Evolutionary conservation across 1,140 invertebrate species (phyloP), one percentile per base, ranked within the genome.

Genomic region (Anthonomus grandis): DNA sequence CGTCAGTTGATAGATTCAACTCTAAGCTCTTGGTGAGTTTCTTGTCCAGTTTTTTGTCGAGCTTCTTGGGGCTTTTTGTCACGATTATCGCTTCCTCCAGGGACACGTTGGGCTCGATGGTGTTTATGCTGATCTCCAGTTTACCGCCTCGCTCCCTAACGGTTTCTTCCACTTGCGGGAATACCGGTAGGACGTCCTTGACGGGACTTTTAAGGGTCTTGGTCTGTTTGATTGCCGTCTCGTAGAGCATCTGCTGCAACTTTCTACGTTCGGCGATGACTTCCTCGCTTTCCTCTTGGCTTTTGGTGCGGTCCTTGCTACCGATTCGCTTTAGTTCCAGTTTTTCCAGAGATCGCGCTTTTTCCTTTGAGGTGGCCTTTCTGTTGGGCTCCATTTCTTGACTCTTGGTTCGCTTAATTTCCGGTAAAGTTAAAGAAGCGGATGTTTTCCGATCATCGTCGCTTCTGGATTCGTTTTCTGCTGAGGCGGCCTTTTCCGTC

Each of bases 1-100:
- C 64, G 31, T 63, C 65, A 8, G 56, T 64, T 6, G 64, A 64
- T n/a, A 74, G 47, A 52, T 70, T 71, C 24, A 74, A 60, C 67
- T 86, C 83, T 63, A 85, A 81, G 66, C 83, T 86, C 60, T 83
- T 79, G 59, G 83, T 86, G 19, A 85, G 79, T 71, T 84, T 84
- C 6, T 81, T 79, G 47, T 75, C 74, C 15, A 85, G 64, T 59
- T 82, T 83, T 57, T 81, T 84, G 62, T 85, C 83, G 4, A 86
- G 64, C 62, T 84, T 84, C 55, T 84, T 82, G 1, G 83, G 83
- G 17, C 83, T 82, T 67, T 86, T 86, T 0, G 83, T 83, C 62
- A 86, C 85, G 49, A 86, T 79, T n/a, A 74, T 73, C 2, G 72
- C 72, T 57, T 74, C 72, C 54, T 74, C 72, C 34, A 74, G 34